phyloP scores from a whole-genome alignment of 2,113 vertebrate species.

The Sphaerodactylus townsendi region DNA sequence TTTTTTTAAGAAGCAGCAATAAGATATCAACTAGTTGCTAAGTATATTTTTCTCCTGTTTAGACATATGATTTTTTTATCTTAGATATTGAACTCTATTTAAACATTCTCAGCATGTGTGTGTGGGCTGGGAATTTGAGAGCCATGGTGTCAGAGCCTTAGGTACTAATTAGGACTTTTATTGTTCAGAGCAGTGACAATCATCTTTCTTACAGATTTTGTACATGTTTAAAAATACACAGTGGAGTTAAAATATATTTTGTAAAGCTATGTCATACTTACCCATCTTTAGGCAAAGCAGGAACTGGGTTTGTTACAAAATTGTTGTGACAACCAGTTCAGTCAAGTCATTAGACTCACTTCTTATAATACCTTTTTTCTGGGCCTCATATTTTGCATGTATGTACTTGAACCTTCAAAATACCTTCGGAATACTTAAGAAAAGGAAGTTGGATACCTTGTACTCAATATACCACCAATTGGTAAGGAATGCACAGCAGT shows the following conservation, averaged over 20 bases:
- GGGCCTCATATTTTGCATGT: neutral
- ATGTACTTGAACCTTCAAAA: neutral
- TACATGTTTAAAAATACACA: conserved; percentile 21
- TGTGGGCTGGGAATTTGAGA: neutral
- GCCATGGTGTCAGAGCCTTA: neutral
- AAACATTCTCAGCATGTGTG: neutral
- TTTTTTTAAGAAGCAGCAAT: neutral
- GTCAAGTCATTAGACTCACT: conserved; percentile 23
- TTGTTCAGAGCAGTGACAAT: conserved; percentile 28
- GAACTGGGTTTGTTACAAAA: conserved; percentile 14
- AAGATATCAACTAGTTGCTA: neutral
- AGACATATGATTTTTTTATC: neutral
- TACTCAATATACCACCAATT: neutral
- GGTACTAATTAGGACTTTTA: conserved; percentile 30
- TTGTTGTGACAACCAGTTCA: conserved; percentile 63
- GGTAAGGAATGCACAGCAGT: neutral
- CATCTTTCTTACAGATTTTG: conserved; percentile 11
- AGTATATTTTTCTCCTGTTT: neutral
- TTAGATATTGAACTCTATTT: neutral
- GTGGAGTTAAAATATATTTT: conserved; percentile 27
- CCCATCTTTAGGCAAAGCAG: conserved; percentile 17
- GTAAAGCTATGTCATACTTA: conserved; percentile 1
- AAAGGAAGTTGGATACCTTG: neutral
- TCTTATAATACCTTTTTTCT: neutral
- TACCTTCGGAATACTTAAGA: neutral